Evolutionary conservation across 2,888 invertebrate species (phyloP).

Genomic region (Campoletis raptor): DNA sequence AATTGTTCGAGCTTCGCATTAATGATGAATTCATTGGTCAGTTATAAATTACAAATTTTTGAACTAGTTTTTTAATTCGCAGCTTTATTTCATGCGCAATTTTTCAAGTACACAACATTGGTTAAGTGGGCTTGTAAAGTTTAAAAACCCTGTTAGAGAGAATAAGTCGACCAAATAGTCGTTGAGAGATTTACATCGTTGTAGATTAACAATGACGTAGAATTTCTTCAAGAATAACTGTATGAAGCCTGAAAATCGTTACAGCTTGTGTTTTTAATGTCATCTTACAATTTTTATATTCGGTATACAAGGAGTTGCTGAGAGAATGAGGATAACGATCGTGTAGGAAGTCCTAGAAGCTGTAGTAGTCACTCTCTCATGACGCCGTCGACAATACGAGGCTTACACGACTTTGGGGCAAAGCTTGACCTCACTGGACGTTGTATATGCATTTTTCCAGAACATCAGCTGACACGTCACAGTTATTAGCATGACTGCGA

Average conservation of each 20-base stretch:
- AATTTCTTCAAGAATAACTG: not conserved
- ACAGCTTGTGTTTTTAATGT: not conserved
- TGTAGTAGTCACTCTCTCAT: slow-evolving; percentile 33
- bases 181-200: not conserved
- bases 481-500: slow-evolving; percentile 24
- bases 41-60: not conserved
- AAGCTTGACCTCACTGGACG: slow-evolving; percentile 49
- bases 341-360: slow-evolving; percentile 31
- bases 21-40: not conserved
- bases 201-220: not conserved
- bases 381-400: slow-evolving; percentile 28
- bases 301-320: not conserved
- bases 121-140: no score
- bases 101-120: not conserved
- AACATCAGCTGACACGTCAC: not conserved
- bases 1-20: not conserved
- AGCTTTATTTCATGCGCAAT: not conserved
- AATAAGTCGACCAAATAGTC: not conserved
- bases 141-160: not conserved
- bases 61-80: not conserved
- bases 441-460: slow-evolving; percentile 23
- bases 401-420: slow-evolving; percentile 42
- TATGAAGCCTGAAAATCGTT: not conserved
- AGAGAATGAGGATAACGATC: slow-evolving; percentile 51
- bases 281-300: not conserved